Percentiles rank a stretch among this genome's conserved stretches.
Evolutionary conservation across 2,888 invertebrate species (phyloP).

Genomic region (Furcula furcula): DNA sequence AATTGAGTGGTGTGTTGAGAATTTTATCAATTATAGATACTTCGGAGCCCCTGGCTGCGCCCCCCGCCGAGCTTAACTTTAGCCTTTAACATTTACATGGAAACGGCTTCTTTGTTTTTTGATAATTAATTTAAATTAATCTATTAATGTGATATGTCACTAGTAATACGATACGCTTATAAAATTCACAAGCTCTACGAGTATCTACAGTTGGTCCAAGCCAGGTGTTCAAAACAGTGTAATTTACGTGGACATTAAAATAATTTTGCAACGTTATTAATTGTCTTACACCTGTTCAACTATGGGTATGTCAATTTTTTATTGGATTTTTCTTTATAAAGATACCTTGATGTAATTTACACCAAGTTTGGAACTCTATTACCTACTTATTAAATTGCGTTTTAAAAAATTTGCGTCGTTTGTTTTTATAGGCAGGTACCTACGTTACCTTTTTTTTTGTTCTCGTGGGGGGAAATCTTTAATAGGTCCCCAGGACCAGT

Average conservation of each 20-base stretch:
- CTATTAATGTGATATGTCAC: slow-evolving; percentile 25
- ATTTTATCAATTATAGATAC: slow-evolving; percentile 70
- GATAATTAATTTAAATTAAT: slow-evolving; percentile 28
- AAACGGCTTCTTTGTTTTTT: slow-evolving; percentile 35
- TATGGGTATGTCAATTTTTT: neutral
- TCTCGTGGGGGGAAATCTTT: too few relatives aligned
- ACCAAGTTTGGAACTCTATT: too few relatives aligned
- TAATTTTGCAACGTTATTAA: slow-evolving; percentile 18
- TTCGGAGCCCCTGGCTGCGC: slow-evolving; percentile 31
- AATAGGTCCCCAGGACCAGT: too few relatives aligned
- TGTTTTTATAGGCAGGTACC: too few relatives aligned
- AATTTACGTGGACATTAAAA: slow-evolving; percentile 23
- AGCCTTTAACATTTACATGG: slow-evolving; percentile 31
- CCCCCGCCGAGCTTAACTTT: slow-evolving; percentile 45
- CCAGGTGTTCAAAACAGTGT: slow-evolving; percentile 28
- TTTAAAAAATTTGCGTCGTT: too few relatives aligned
- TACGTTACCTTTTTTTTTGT: too few relatives aligned
- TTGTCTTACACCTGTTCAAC: slow-evolving; percentile 1
- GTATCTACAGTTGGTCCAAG: slow-evolving; percentile 7
- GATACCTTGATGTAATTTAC: too few relatives aligned
- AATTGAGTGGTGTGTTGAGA: slow-evolving; percentile 61
- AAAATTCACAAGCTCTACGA: slow-evolving; percentile 18
- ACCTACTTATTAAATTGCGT: too few relatives aligned
- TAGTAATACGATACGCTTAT: slow-evolving; percentile 32
- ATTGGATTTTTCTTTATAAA: too few relatives aligned